Percentiles rank a stretch among this genome's conserved stretches.
Evolutionary conservation across 1,140 invertebrate genomes (phyloP).

Genomic region (Ridgeia piscesae): DNA sequence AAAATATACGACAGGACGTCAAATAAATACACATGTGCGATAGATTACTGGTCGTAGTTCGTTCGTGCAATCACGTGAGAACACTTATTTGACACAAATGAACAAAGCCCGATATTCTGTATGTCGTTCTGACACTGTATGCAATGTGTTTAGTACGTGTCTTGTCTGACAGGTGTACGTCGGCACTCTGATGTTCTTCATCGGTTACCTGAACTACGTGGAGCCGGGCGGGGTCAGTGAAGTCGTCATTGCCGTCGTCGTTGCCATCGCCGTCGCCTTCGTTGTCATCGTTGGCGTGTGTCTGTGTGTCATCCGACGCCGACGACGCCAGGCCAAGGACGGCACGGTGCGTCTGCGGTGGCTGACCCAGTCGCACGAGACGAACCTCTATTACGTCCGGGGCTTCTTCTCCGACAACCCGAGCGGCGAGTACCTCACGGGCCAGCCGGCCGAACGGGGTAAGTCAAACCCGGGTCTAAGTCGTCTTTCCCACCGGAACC

Average conservation of each 20-base stretch:
- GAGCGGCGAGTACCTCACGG: not conserved
- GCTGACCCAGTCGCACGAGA: not conserved
- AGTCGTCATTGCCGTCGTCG: not conserved
- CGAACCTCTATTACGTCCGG: not conserved
- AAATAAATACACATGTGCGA: no score
- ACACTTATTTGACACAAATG: no score
- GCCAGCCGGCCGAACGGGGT: not conserved
- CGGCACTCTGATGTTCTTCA: not conserved
- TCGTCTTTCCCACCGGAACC: no score
- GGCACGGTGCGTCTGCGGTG: not conserved
- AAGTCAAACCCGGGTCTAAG: not conserved
- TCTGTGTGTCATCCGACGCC: not conserved
- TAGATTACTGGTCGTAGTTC: no score
- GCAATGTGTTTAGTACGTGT: no score
- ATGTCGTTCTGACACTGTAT: no score
- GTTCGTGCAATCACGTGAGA: no score
- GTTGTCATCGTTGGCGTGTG: not conserved
- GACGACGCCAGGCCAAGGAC: not conserved
- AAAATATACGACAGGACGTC: no score
- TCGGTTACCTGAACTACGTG: not conserved
- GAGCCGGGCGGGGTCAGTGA: not conserved
- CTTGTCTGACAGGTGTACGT: not conserved
- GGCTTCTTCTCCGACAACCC: not conserved
- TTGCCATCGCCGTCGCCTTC: not conserved
- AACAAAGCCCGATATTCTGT: no score